A percentile compares a stretch with the other conserved stretches of the same genome.
Evolutionary conservation across 2,888 invertebrate genomes (phyloP).

Genomic region (Keiferia lycopersicella): DNA sequence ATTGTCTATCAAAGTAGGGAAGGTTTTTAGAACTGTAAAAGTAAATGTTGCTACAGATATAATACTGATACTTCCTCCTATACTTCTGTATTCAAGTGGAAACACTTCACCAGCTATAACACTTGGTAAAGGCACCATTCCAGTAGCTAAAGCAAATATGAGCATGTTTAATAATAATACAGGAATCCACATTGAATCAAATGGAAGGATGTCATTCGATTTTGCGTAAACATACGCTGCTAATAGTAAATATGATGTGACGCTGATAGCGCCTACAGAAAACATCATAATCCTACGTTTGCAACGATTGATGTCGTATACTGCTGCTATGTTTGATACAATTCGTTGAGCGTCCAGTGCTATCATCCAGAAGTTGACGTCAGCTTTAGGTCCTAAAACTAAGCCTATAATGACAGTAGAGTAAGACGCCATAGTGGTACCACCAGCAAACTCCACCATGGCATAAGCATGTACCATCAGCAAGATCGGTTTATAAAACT

Average conservation of each 20-base stretch:
- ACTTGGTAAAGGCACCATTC: constrained; percentile 84
- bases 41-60: constrained; percentile 79
- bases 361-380: constrained; percentile 84
- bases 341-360: constrained; percentile 83
- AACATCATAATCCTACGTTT: constrained; percentile 82
- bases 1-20: constrained; percentile 71
- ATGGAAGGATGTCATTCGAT: constrained; percentile 42
- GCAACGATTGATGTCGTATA: constrained; percentile 80
- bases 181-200: constrained; percentile 67
- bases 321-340: constrained; percentile 79
- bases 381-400: constrained; percentile 78
- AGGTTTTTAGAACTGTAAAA: constrained; percentile 83
- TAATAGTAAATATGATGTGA: constrained; percentile 76
- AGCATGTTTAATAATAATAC: constrained; percentile 76
- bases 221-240: constrained; percentile 64
- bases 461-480: constrained; percentile 82
- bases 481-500: constrained; percentile 80
- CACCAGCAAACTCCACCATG: constrained; percentile 84
- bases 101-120: constrained; percentile 87
- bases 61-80: constrained; percentile 82
- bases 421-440: constrained; percentile 85
- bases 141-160: constrained; percentile 78
- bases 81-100: constrained; percentile 80
- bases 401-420: constrained; percentile 82
- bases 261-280: constrained; percentile 80